These are phyloP conservation scores for Stegostoma tigrinum DNA, from an alignment of 2,113 vertebrate species.

Conservation along the genomic window DNA sequence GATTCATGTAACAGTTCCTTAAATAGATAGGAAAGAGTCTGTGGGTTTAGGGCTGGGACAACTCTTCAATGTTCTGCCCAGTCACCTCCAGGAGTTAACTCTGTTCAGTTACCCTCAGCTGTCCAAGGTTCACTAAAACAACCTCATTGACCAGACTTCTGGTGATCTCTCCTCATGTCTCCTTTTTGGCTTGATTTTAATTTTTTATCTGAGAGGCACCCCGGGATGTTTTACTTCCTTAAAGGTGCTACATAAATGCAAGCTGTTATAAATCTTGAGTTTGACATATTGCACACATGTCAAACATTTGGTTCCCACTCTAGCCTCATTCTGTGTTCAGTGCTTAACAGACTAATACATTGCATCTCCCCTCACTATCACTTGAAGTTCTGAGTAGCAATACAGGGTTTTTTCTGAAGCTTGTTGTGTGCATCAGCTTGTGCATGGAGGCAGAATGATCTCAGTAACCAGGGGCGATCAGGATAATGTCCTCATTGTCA, in stretches of 20 bases:
- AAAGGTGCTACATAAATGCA: neutral
- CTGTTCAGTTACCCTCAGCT: neutral
- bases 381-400: neutral
- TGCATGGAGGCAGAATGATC: neutral
- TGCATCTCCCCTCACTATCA: neutral
- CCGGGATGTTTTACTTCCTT: neutral
- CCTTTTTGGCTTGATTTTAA: neutral
- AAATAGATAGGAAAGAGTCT: neutral
- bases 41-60: neutral
- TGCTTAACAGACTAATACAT: neutral
- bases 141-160: neutral
- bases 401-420: neutral
- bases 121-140: neutral
- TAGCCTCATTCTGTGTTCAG: neutral
- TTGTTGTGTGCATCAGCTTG: neutral
- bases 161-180: neutral
- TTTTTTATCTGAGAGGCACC: neutral
- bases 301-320: neutral
- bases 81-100: neutral
- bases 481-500: neutral
- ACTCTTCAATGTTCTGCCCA: neutral
- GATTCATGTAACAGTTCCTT: neutral
- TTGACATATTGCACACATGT: neutral
- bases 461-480: neutral
- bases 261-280: neutral